Evolutionary conservation across 2,888 invertebrate genomes (phyloP), one percentile per base, ranked within the genome.

Genomic region (Cephus rjabovi): DNA sequence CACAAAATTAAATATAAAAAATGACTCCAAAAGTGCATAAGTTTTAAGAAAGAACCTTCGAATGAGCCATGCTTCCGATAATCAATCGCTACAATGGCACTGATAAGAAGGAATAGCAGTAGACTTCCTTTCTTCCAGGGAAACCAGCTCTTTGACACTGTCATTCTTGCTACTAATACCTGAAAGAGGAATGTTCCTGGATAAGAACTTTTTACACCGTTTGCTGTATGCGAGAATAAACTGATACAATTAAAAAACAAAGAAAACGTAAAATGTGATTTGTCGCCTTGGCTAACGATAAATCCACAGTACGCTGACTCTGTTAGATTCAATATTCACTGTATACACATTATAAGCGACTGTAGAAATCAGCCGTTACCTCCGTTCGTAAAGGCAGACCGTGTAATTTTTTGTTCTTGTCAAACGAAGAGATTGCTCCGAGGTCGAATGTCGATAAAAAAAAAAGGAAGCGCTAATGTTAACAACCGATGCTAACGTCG

Each of bases 51-150:
- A 93, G 93, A 91, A 95, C 95, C 94, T 86, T 95, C 94, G 92
- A 96, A 96, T 81, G 94, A 93, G 74, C 95, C 95, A 86, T 94
- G 93, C 81, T 92, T 93, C 68, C 94, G 93, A 35, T 95, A 94
- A 91, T 96, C 96, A 84, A 94, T 95, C 68, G 93, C 92, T 78
- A 96, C 91, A 79, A 95, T 90, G 73, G 94, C 94, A 80, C 93
- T 94, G 82, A 95, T 94, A 81, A 94, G 89, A 37, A 94, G 86
- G 81, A 95, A 85, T 77, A 95, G 87, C 81, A 95, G 89, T 88
- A 96, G 92, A 87, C 94, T 94, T 79, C 95, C 94, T 88, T 94
- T 93, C 85, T 94, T 93, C 94, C 95, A 95, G 84, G 95, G 95
- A 91, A 95, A 95, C 86, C 93, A 93, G 76, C 80, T 83, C 91